Conservation (phyloP, 2,888 invertebrate genomes). For the Andrena marginata region DNA sequence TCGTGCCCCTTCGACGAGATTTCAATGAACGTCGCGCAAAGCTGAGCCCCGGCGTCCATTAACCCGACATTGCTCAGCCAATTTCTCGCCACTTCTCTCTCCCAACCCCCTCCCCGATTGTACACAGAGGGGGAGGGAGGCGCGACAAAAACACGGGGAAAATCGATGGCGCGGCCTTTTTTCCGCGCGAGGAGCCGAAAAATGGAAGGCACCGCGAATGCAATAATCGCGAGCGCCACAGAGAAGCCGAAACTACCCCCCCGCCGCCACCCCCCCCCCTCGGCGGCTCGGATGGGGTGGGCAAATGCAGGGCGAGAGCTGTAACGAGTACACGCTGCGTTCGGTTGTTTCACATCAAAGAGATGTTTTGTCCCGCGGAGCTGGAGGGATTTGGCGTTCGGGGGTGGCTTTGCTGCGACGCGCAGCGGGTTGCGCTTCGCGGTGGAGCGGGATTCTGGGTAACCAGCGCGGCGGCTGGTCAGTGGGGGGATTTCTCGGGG, state of each 20-base stretch:
- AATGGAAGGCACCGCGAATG: conserved; percentile 49
- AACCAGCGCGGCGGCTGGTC: neutral
- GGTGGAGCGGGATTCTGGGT: neutral
- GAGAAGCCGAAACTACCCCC: conserved; percentile 29
- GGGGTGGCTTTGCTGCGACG: conserved; percentile 39
- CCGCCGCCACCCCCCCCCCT: too few relatives aligned
- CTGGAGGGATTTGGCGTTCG: conserved; percentile 41
- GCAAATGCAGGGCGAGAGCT: conserved; percentile 12
- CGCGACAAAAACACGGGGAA: neutral
- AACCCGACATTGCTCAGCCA: conserved; percentile 55
- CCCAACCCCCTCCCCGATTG: neutral
- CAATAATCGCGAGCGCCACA: conserved; percentile 65
- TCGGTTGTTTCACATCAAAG: conserved; percentile 76
- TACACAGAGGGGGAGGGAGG: neutral
- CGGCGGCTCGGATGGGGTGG: neutral
- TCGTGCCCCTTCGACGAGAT: conserved; percentile 25
- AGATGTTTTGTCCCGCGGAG: conserved; percentile 71
- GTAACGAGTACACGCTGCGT: conserved; percentile 36
- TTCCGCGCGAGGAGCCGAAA: conserved; percentile 44
- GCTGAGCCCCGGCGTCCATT: conserved; percentile 35
- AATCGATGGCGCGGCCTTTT: conserved; percentile 28
- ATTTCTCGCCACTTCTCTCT: conserved; percentile 55
- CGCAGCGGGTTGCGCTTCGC: conserved; percentile 31
- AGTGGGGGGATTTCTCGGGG: neutral
- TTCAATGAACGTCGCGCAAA: conserved; percentile 51